A percentile compares a stretch with the other conserved stretches of the same genome.
These are phyloP conservation scores for Trichopoda pennipes DNA, from an alignment of 2,888 invertebrate species.

Conservation along the genomic window DNA sequence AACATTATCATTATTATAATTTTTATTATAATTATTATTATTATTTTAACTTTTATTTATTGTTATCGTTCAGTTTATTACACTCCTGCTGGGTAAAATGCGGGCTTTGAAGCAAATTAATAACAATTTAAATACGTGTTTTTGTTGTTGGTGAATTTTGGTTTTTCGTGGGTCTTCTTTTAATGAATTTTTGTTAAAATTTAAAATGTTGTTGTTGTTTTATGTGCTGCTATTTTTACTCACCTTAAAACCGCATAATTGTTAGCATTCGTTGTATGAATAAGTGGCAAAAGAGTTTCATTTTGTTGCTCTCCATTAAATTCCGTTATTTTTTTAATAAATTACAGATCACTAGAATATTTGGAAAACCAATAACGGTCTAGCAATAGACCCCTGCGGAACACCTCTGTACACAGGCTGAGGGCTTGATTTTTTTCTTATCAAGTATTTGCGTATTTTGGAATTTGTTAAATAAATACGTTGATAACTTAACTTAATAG, in stretches of 20 bases:
- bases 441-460: too few species aligned
- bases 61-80: conserved; percentile 56
- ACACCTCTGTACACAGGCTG: too few species aligned
- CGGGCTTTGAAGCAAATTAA: conserved; percentile 61
- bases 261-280: conserved; percentile 60
- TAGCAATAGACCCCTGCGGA: too few species aligned
- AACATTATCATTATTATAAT: not conserved
- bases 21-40: not conserved
- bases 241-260: conserved; percentile 66
- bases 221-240: not conserved
- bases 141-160: not conserved
- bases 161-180: conserved; percentile 28
- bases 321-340: conserved; percentile 46
- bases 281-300: conserved; percentile 49
- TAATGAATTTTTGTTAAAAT: conserved; percentile 46
- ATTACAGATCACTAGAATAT: too few species aligned
- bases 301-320: conserved; percentile 34
- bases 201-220: not conserved
- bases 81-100: conserved; percentile 62
- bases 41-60: conserved; percentile 52
- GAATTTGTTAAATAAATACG: too few species aligned
- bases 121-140: conserved; percentile 30
- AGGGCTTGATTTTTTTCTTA: too few species aligned
- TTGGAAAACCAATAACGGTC: too few species aligned
- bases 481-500: too few species aligned